phyloP scores from a whole-genome alignment of 1,140 invertebrate genomes.

The Brachionus sp. region DNA sequence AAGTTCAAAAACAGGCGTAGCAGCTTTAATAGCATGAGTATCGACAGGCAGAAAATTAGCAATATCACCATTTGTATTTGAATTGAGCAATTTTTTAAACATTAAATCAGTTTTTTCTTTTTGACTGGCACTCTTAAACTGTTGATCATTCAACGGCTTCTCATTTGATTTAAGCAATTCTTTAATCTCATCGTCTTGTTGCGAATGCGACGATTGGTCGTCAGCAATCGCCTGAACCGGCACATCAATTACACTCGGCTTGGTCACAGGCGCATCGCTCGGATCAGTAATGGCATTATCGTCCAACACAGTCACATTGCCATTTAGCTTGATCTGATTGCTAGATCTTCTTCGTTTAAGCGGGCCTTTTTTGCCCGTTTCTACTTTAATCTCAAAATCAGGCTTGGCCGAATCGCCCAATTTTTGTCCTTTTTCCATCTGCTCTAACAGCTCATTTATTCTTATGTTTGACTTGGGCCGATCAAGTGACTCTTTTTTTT shows the following conservation, averaged over 20 bases:
- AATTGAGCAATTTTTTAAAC: slow-evolving; percentile 6
- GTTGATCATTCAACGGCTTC: background rate
- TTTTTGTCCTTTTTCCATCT: slow-evolving; percentile 32
- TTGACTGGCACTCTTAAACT: background rate
- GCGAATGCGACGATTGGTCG: slow-evolving; percentile 24
- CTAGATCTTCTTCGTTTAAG: background rate
- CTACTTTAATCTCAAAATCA: background rate
- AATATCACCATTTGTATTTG: background rate
- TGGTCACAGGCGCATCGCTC: background rate
- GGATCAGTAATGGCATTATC: slow-evolving; percentile 33
- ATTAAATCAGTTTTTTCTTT: slow-evolving; percentile 12
- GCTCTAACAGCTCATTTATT: slow-evolving; percentile 30
- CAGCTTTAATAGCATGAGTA: background rate
- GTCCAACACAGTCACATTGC: background rate
- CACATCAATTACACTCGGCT: background rate
- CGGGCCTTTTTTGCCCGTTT: background rate
- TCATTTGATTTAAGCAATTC: background rate
- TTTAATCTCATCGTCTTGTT: slow-evolving; percentile 41
- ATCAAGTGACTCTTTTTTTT: background rate
- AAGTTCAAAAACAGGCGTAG: slow-evolving; percentile 15
- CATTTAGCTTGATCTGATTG: background rate
- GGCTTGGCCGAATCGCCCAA: background rate
- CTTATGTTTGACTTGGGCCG: background rate
- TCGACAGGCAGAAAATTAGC: background rate
- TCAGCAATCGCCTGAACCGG: background rate